Base-by-base conservation (phyloP, 2,113 vertebrate species). In the Chionis minor region DNA sequence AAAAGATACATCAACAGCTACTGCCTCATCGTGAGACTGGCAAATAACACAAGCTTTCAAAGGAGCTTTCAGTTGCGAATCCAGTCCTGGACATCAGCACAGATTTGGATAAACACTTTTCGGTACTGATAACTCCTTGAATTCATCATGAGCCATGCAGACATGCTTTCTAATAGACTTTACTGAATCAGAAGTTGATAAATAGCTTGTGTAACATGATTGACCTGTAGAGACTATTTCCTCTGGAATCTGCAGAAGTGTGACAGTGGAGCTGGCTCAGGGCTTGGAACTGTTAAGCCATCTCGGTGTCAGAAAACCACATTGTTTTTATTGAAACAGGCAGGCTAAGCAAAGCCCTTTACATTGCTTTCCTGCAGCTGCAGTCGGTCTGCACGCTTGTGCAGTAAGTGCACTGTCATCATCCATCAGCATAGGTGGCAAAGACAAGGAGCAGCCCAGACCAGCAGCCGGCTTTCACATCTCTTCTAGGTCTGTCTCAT, bases 261-360 rank as follows among this genome's bases (percentile, higher is more conserved):
- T 72, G 70, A 58, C 88, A 69, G 30, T 56, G 35, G 59, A 69
- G 44, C 88, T 94, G 80, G 84, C 80, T 91, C 63, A 88, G 51
- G 65, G 47, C 42, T 85, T 91, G 80, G 75, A 88, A 73, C 44
- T 73, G 49, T 62, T 81, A 78, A 94, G 70, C 80, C 65, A 63
- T 38, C 44, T 47, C 72, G 59, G 23, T 94, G 54, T 78, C 65
- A 94, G 84, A 81, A 91, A 95, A 47, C 49, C 70, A 44, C 65
- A 78, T 26, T 81, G 75, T 86, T 94, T 94, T 92, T 69, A 82
- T 69, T 94, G 75, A 95, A 72, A 73, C 59, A 69, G 47, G 54
- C 54, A 58, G 0, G 8, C 70, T 69, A 86, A 78, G 74, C 80
- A 73, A 78, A 81, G 70, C 42, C 78, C 47, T 52, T 67, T 47